Base-by-base conservation (phyloP, 2,113 vertebrate species). In the Cyprinodon brontotheroides region DNA sequence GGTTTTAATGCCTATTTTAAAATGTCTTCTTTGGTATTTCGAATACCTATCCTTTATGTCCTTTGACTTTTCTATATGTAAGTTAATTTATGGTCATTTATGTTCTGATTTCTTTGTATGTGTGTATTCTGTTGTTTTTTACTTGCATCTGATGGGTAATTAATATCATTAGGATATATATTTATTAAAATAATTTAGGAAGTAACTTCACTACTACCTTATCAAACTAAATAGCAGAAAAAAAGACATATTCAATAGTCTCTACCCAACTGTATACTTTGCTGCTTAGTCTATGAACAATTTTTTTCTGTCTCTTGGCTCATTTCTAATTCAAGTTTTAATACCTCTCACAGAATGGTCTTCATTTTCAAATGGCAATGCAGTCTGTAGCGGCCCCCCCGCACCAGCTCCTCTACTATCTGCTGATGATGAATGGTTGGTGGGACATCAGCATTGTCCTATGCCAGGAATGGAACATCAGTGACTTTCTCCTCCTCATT, bases 281-380 rank as follows among this genome's bases (percentile, higher is more conserved):
- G 37, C n/a, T 29, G 60, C 57, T 72, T 4, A 66, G 41, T 10
- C 3, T 59, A 61, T 40, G 43, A 53, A 43, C 17, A 29, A 1
- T 29, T 22, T 62, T 14, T 65, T 14, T n/a, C 3, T 29, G 22
- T 36, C n/a, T 20, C 17, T 13, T 38, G 29, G 59, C 17, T 14
- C 20, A 22, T 57, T 74, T 29, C 5, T 38, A 8, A 63, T 47
- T 48, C 20, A 29, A 65, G 53, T 63, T 41, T 53, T 67, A 45
- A 47, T 61, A 61, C 71, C 70, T 43, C 53, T 69, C 29, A 1
- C 94, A 99, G 97, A 99, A 99, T 93, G 94, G 94, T 53, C 96
- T 98, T 75, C 98, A 99, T 89, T 95, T 99, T 74, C 98, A 99
- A 89, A 95, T 98, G 95, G 96, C 95, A 82, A 95, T 99, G 95